A percentile compares a stretch with the other conserved stretches of the same genome.
Evolutionary conservation across 2,113 vertebrate species (phyloP).

Genomic region (Platysteira castanea): DNA sequence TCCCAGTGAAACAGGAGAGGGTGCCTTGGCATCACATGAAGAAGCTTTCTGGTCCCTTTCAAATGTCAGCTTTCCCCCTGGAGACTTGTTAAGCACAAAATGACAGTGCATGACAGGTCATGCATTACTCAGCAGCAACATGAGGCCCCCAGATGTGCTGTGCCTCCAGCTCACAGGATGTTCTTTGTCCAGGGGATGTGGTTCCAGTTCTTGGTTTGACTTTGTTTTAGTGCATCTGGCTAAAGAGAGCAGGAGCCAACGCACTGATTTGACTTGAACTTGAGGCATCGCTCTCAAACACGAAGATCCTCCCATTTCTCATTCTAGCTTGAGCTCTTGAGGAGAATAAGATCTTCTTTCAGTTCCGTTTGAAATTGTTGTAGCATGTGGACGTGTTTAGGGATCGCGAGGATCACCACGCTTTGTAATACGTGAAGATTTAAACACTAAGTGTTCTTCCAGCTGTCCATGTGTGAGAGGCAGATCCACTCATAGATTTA

Average conservation of each 20-base stretch:
- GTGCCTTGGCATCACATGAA: slow-evolving; percentile 48
- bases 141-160: slow-evolving; percentile 59
- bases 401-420: not conserved
- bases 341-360: not conserved
- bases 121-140: slow-evolving; percentile 47
- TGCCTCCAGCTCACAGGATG: slow-evolving; percentile 45
- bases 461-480: not conserved
- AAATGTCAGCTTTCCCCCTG: slow-evolving; percentile 35
- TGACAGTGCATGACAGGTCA: slow-evolving; percentile 55
- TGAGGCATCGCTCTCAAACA: not conserved
- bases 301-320: not conserved
- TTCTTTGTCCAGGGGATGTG: slow-evolving; percentile 22
- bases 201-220: not conserved
- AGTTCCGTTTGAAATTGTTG: not conserved
- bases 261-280: not conserved
- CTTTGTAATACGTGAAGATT: not conserved
- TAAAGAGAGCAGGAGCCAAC: not conserved
- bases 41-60: slow-evolving; percentile 53
- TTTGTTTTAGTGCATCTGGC: not conserved
- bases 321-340: not conserved
- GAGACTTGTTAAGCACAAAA: slow-evolving; percentile 20
- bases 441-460: not conserved
- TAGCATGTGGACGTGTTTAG: not conserved
- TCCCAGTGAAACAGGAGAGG: slow-evolving; percentile 14
- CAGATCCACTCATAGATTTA: not conserved